Conservation (phyloP, 2,888 invertebrate genomes). For the Strigamia transsilvanica region DNA sequence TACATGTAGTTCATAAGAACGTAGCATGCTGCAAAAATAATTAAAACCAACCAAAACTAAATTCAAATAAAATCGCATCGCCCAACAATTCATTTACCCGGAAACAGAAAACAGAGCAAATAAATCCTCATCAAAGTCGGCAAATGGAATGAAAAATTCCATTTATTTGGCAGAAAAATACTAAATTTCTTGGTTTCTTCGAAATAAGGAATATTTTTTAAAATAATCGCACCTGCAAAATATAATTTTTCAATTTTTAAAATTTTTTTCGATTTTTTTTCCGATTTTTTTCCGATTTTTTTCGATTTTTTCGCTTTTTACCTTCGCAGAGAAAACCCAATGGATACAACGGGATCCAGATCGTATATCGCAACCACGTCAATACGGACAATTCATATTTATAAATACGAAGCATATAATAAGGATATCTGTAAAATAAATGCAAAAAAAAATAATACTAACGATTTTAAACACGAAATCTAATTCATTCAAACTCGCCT, state of each 20-base stretch:
- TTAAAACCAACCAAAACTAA: slow-evolving; percentile 27
- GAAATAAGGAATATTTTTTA: slow-evolving; percentile 84
- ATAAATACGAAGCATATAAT: slow-evolving; percentile 83
- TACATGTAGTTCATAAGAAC: slow-evolving; percentile 87
- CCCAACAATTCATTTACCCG: slow-evolving; percentile 68
- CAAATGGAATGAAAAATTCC: slow-evolving; percentile 88
- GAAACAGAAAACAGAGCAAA: slow-evolving; percentile 77
- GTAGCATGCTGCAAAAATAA: slow-evolving; percentile 70
- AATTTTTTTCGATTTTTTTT: not conserved
- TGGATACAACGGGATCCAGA: slow-evolving; percentile 94
- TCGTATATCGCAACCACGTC: slow-evolving; percentile 91
- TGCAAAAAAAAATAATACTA: not conserved
- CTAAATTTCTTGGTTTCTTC: slow-evolving; percentile 82
- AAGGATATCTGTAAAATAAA: slow-evolving; percentile 78
- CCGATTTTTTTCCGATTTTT: too few relatives aligned
- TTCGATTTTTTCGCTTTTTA: slow-evolving; percentile 57
- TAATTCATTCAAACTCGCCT: slow-evolving; percentile 68
- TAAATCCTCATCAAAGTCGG: slow-evolving; percentile 81
- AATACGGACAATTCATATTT: slow-evolving; percentile 77
- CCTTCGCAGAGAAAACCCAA: slow-evolving; percentile 88
- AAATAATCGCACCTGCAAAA: slow-evolving; percentile 63
- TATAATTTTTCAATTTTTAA: not conserved
- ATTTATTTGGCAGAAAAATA: slow-evolving; percentile 79
- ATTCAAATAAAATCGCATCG: slow-evolving; percentile 56
- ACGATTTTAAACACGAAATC: not conserved